A percentile compares a stretch with the other conserved stretches of the same genome.
Evolutionary conservation across 2,888 invertebrate species (phyloP).

Genomic region (Nomada fucata): DNA sequence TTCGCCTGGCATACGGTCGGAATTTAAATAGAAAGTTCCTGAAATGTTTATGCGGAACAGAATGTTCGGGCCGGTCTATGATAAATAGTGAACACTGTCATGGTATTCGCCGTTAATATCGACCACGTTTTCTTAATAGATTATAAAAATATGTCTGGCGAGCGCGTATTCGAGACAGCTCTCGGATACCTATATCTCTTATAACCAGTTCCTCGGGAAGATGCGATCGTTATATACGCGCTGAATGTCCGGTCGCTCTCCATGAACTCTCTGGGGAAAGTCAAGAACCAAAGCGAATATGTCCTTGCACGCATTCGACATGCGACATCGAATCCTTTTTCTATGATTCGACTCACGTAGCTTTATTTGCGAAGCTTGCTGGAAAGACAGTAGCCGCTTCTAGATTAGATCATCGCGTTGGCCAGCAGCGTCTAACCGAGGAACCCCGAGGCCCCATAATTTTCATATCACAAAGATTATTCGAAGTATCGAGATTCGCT

Average conservation of each 20-base stretch:
- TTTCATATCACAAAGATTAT: not conserved
- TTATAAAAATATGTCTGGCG: slow-evolving; percentile 41
- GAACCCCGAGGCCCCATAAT: not conserved
- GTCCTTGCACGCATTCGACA: slow-evolving; percentile 58
- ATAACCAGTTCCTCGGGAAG: slow-evolving; percentile 61
- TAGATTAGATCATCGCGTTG: not conserved
- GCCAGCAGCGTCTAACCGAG: not conserved
- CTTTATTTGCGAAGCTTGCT: too few relatives aligned
- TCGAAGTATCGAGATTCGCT: too few relatives aligned
- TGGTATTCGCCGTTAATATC: not conserved
- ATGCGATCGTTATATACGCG: slow-evolving; percentile 54
- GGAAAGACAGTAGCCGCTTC: not conserved
- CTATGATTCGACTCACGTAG: slow-evolving; percentile 2
- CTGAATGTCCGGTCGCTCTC: slow-evolving; percentile 53
- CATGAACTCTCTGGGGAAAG: slow-evolving; percentile 49
- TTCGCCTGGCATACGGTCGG: not conserved
- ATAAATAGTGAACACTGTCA: slow-evolving; percentile 12
- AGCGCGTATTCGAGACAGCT: slow-evolving; percentile 20
- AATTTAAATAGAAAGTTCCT: not conserved
- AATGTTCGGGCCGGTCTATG: not conserved
- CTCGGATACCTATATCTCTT: slow-evolving; percentile 46
- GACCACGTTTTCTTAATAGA: slow-evolving; percentile 28
- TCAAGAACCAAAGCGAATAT: slow-evolving; percentile 50
- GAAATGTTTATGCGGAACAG: not conserved
- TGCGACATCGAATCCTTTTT: slow-evolving; percentile 38